Base-by-base conservation (phyloP, 2,888 invertebrate genomes). In the Drosophila suboccidentalis region DNA sequence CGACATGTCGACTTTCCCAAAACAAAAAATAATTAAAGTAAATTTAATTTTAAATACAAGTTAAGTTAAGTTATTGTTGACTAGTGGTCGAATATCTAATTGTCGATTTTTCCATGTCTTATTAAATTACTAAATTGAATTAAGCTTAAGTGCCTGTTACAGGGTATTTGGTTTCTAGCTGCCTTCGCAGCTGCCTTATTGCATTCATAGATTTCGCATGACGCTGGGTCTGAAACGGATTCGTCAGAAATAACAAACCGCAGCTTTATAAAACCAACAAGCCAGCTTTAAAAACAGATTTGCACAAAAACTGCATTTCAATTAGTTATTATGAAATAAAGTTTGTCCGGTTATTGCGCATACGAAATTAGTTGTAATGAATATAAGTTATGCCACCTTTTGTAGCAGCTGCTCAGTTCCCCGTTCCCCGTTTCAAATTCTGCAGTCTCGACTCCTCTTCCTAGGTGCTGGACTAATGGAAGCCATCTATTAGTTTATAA, bases 401-500 rank as follows among this genome's bases (percentile, higher is more conserved):
- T 22, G 43, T 43, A 17, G 55, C 44, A 46, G 22, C 54, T 19
- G 60, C 50, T 29, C 47, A 13, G 49, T 38, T 51, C 9, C 13
- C n/a, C 3, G 36, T n/a, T 13, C 13, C 5, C 11, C 5, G 13
- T 44, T 44, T 10, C 1, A 29, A 1, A 8, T 46, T 46, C 29
- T 29, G 29, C 29, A 29, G 29, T 9, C 26, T 4, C 29, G 6
- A 15, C 10, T 34, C 34, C 13, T 4, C 19, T 4, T 34, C 3
- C 17, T 2, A 13, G 43, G 10, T 44, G 53, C 43, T 44, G 39
- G 29, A 55, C 68, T 81, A 78, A 81, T 81, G 78, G 81, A 69
- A 78, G 81, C 59, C 53, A 36, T 62, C 78, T 67, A 81, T 78
- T 78, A 78, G 78, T 65, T 78, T 81, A 73, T 65, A 68, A 66